These are phyloP conservation scores for Oncorhynchus gorbuscha DNA, from an alignment of 2,113 vertebrate genomes.

Conservation along the genomic window DNA sequence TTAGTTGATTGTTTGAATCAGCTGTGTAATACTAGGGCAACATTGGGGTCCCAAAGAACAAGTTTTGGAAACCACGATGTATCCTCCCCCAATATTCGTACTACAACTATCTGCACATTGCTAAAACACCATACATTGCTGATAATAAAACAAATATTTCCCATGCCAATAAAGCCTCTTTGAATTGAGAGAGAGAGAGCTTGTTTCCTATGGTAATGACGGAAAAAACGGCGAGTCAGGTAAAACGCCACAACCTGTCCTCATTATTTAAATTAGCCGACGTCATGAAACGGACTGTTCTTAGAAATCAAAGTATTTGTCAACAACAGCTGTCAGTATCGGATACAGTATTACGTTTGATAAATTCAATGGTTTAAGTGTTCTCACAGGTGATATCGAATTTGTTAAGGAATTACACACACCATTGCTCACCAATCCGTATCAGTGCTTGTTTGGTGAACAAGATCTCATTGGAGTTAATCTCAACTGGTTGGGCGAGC, in stretches of 20 bases:
- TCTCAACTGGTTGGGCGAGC: conserved; percentile 67
- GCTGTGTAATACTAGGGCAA: too few species aligned
- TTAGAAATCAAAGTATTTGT: conserved; percentile 44
- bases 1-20: too few species aligned
- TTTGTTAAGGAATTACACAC: neutral
- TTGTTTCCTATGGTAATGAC: conserved; percentile 52
- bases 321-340: neutral
- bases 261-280: conserved; percentile 44
- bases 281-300: conserved; percentile 32
- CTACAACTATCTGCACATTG: too few species aligned
- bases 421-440: neutral
- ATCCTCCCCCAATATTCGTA: too few species aligned
- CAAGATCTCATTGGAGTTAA: neutral
- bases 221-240: conserved; percentile 39
- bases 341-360: neutral
- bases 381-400: neutral
- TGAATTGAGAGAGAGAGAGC: too few species aligned
- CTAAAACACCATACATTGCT: too few species aligned
- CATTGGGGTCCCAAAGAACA: too few species aligned
- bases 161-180: too few species aligned
- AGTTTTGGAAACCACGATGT: too few species aligned
- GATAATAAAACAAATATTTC: too few species aligned
- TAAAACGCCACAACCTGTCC: neutral
- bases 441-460: neutral
- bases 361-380: too few species aligned